A percentile compares a stretch with the other conserved stretches of the same genome.
These are phyloP conservation scores for Cetonia aurata DNA, from an alignment of 2,888 invertebrate species.

Conservation along the genomic window DNA sequence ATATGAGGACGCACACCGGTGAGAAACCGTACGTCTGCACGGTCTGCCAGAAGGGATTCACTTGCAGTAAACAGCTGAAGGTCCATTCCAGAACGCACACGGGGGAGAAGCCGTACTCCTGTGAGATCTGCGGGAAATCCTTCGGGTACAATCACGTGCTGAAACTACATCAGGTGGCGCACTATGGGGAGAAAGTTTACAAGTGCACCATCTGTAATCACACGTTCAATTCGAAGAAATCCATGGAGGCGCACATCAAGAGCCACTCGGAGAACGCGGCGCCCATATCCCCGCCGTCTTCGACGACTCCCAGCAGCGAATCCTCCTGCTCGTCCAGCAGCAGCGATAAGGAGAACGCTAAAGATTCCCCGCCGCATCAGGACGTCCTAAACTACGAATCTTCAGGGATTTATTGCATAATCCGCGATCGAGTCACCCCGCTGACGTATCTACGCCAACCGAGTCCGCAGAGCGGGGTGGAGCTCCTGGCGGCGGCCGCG, in stretches of 20 bases:
- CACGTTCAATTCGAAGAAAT: slow-evolving; percentile 91
- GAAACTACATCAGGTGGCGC: slow-evolving; percentile 87
- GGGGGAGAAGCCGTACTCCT: slow-evolving; percentile 91
- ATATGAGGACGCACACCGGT: slow-evolving; percentile 88
- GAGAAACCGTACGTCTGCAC: slow-evolving; percentile 87
- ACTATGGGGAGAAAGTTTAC: slow-evolving; percentile 92
- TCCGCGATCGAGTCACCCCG: slow-evolving; percentile 58
- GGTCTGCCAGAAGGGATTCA: slow-evolving; percentile 90
- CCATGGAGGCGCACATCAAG: slow-evolving; percentile 90
- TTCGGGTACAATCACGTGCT: slow-evolving; percentile 94
- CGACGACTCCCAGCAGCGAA: slow-evolving; percentile 63
- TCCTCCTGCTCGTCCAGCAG: slow-evolving; percentile 64
- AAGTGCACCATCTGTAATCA: slow-evolving; percentile 93
- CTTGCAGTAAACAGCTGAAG: slow-evolving; percentile 91
- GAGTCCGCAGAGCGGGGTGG: slow-evolving; percentile 61
- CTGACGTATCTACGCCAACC: slow-evolving; percentile 46
- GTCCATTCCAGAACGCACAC: slow-evolving; percentile 93
- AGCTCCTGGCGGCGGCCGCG: slow-evolving; percentile 64
- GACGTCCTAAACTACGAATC: slow-evolving; percentile 60
- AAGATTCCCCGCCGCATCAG: slow-evolving; percentile 56
- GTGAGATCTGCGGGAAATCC: slow-evolving; percentile 90
- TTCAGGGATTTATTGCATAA: slow-evolving; percentile 60
- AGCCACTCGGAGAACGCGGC: slow-evolving; percentile 74
- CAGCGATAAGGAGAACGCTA: slow-evolving; percentile 70
- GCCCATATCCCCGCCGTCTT: slow-evolving; percentile 53